phyloP scores from a whole-genome alignment of 2,888 invertebrate species.

The Aelia acuminata region DNA sequence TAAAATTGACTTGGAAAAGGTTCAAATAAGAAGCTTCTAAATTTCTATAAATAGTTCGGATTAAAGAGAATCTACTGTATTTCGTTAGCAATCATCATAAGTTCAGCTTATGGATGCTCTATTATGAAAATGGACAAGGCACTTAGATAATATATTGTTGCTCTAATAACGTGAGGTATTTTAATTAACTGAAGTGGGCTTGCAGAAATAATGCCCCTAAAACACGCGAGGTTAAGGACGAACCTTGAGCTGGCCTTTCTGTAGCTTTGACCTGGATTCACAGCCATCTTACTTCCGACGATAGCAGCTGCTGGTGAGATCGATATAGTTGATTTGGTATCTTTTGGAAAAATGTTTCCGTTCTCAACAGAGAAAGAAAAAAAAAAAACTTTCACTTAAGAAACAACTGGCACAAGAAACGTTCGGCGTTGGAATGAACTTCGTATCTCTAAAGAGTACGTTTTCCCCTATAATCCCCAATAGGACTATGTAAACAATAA shows the following conservation, averaged over 20 bases:
- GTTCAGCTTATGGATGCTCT: too few relatives aligned
- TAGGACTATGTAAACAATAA: neutral
- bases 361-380: neutral
- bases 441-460: neutral
- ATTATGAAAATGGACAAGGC: neutral
- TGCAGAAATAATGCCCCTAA: neutral
- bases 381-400: neutral
- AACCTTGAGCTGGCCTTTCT: conserved; percentile 28
- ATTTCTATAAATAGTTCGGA: too few relatives aligned
- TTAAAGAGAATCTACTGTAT: too few relatives aligned
- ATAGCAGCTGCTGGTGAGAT: conserved; percentile 16
- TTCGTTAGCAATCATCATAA: too few relatives aligned
- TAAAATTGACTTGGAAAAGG: too few relatives aligned
- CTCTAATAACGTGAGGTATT: neutral
- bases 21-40: too few relatives aligned
- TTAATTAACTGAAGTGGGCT: neutral
- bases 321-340: neutral
- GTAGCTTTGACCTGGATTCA: conserved; percentile 32
- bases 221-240: conserved; percentile 19
- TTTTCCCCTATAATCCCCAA: neutral
- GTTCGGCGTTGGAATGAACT: neutral
- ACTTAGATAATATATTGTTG: neutral
- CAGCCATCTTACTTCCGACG: neutral
- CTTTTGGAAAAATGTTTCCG: neutral
- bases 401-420: neutral